Percentiles rank a stretch among this genome's conserved stretches.
Evolutionary conservation across 2,113 vertebrate species (phyloP).

Genomic region (Prietella phreatophila): DNA sequence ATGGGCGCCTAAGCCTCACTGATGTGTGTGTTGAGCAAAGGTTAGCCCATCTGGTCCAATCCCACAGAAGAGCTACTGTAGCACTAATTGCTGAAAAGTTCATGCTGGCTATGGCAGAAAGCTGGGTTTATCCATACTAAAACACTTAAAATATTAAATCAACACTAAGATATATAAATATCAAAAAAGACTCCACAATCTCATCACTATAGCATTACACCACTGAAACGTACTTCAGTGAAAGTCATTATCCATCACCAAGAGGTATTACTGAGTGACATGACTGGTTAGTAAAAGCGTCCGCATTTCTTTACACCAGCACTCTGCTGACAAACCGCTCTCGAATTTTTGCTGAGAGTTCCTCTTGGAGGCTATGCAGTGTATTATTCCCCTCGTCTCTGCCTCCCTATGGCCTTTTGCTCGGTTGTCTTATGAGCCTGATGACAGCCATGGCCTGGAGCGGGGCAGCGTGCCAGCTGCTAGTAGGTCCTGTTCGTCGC

Average conservation of each 20-base stretch:
- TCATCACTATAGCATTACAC: neutral
- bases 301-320: neutral
- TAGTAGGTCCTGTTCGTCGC: conserved; percentile 27
- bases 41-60: too few relatives aligned
- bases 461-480: conserved; percentile 27
- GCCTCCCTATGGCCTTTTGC: neutral
- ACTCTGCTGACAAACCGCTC: conserved; percentile 27
- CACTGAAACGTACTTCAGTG: neutral
- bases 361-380: neutral
- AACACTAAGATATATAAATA: neutral
- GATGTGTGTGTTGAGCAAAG: too few relatives aligned
- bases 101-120: too few relatives aligned
- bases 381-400: neutral
- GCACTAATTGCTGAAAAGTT: too few relatives aligned
- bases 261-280: conserved; percentile 15
- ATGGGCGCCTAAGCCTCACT: too few relatives aligned
- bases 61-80: too few relatives aligned
- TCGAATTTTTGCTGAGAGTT: conserved; percentile 12
- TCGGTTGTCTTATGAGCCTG: neutral
- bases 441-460: conserved; percentile 6
- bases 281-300: neutral
- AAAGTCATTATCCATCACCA: neutral
- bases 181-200: neutral
- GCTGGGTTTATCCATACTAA: neutral
- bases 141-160: neutral